These are phyloP conservation scores for Lathronympha strigana DNA, from an alignment of 2,888 invertebrate species.

Conservation along the genomic window DNA sequence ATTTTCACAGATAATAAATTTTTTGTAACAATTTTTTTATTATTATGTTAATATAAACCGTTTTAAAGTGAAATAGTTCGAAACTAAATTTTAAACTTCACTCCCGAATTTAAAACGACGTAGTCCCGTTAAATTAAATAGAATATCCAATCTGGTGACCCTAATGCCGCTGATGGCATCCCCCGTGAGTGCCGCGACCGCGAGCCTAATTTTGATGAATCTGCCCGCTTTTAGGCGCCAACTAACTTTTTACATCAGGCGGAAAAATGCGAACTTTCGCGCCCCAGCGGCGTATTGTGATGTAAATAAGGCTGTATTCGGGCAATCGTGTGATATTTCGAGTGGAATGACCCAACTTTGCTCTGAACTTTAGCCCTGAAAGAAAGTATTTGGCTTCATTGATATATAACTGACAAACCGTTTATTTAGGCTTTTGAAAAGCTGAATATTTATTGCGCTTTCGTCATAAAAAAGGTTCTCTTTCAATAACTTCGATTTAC, in stretches of 20 bases:
- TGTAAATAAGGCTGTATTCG: constrained; percentile 37
- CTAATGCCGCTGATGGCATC: constrained; percentile 48
- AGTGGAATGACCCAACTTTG: constrained; percentile 30
- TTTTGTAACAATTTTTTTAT: no score
- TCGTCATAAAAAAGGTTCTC: no score
- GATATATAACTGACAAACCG: constrained; percentile 21
- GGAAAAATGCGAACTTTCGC: constrained; percentile 28
- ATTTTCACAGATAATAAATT: no score
- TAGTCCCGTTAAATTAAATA: no score
- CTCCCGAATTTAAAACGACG: no score
- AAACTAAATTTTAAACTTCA: no score
- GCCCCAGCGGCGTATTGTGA: constrained; percentile 25
- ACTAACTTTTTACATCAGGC: constrained; percentile 40
- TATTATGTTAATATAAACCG: no score
- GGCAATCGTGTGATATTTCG: constrained; percentile 28
- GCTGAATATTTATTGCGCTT: not conserved
- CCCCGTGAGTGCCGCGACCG: constrained; percentile 27
- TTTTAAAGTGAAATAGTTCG: no score
- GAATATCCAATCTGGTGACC: no score
- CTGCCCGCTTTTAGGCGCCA: constrained; percentile 42
- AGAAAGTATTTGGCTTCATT: constrained; percentile 27
- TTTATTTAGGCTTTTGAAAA: constrained; percentile 14
- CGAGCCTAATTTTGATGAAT: constrained; percentile 47
- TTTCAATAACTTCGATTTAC: not conserved
- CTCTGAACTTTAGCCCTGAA: constrained; percentile 29